Evolutionary conservation across 2,797 vertebrate genomes (phyloP).

Genomic region (Paratrypauchen microcephalus): DNA sequence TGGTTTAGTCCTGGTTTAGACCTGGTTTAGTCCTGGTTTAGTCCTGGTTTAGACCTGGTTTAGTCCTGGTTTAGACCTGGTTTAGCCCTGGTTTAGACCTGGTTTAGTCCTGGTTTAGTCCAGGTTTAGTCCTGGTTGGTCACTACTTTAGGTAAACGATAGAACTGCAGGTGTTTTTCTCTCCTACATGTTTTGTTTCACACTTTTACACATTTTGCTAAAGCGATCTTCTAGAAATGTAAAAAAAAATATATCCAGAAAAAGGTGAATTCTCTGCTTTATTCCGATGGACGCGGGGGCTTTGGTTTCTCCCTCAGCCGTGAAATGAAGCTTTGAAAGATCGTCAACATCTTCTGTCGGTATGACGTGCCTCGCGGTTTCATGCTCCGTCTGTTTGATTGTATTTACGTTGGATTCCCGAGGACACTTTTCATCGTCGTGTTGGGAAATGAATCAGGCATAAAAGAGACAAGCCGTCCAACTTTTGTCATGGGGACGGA

Average conservation of each 20-base stretch:
- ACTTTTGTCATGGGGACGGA: background rate
- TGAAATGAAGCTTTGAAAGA: slow-evolving; percentile 33
- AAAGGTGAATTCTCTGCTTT: background rate
- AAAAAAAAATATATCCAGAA: slow-evolving; percentile 8
- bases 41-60: too few relatives aligned
- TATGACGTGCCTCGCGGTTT: slow-evolving; percentile 22
- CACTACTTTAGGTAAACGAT: too few relatives aligned
- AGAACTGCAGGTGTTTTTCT: too few relatives aligned
- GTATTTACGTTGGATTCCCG: slow-evolving; percentile 20
- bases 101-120: too few relatives aligned
- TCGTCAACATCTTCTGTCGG: slow-evolving; percentile 27
- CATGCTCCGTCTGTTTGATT: slow-evolving; percentile 17
- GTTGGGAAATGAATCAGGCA: slow-evolving; percentile 18
- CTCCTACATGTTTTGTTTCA: too few relatives aligned
- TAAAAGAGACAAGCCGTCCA: background rate
- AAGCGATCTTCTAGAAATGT: too few relatives aligned
- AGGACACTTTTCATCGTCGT: slow-evolving; percentile 8
- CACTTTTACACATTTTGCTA: background rate
- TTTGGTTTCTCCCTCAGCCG: slow-evolving; percentile 12
- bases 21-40: too few relatives aligned
- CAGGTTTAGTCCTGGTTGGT: too few relatives aligned
- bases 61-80: too few relatives aligned
- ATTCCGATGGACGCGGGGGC: slow-evolving; percentile 2
- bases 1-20: too few relatives aligned
- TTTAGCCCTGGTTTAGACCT: too few relatives aligned